A percentile compares a stretch with the other conserved stretches of the same genome.
phyloP scores from a whole-genome alignment of 1,140 invertebrate species.

The Hetaerina americana region DNA sequence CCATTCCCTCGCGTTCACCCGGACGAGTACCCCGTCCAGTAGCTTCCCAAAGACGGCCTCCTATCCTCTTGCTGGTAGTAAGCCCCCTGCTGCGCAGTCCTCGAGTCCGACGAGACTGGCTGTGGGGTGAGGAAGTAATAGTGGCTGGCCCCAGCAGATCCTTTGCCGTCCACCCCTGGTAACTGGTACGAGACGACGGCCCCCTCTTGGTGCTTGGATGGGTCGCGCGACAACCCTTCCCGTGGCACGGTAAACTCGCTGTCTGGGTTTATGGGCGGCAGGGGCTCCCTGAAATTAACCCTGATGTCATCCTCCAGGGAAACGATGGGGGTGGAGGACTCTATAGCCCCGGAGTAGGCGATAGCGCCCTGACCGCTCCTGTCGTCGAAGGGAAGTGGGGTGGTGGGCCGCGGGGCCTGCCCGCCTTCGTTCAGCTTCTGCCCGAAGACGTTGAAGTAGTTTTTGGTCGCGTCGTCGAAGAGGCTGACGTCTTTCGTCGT shows the following conservation, averaged over 20 bases:
- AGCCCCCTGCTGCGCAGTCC: background rate
- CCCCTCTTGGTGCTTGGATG: background rate
- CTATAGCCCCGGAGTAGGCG: slow-evolving; percentile 2
- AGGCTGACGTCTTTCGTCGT: slow-evolving; percentile 55
- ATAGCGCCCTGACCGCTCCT: slow-evolving; percentile 18
- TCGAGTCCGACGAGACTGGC: slow-evolving; percentile 18
- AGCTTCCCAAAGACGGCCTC: background rate
- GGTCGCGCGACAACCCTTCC: background rate
- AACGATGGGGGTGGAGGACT: slow-evolving; percentile 15
- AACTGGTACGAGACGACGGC: slow-evolving; percentile 50
- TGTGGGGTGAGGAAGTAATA: slow-evolving; percentile 65
- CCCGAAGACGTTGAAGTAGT: slow-evolving; percentile 61
- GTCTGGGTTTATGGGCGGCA: slow-evolving; percentile 47
- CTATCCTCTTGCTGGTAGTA: background rate
- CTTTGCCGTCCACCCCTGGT: slow-evolving; percentile 41
- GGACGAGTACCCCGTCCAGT: background rate
- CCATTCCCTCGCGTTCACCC: too few species aligned
- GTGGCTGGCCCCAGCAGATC: slow-evolving; percentile 38
- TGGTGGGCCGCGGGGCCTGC: slow-evolving; percentile 33
- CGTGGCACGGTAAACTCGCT: slow-evolving; percentile 43
- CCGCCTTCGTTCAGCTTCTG: slow-evolving; percentile 42
- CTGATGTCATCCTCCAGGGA: slow-evolving; percentile 31
- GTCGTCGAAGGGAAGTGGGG: slow-evolving; percentile 33
- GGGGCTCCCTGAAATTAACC: slow-evolving; percentile 41
- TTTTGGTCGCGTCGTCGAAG: slow-evolving; percentile 59